Conservation (phyloP, 2,888 invertebrate genomes). For the Macrosoma leucophasiata region DNA sequence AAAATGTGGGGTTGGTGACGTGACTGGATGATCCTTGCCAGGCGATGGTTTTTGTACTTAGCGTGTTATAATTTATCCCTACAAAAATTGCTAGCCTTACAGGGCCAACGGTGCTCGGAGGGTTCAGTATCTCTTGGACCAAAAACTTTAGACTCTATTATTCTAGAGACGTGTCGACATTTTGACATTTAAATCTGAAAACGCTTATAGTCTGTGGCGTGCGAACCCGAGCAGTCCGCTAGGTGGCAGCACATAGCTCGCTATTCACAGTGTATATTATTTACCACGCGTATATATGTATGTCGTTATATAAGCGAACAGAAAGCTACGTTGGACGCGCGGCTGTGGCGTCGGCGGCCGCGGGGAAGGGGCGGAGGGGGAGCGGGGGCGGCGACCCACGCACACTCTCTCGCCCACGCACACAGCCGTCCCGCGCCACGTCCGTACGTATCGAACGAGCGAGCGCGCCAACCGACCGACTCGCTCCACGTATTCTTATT, state of each 20-base stretch:
- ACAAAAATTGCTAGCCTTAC: too few relatives aligned
- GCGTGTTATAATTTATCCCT: too few relatives aligned
- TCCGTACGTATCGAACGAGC: constrained; percentile 66
- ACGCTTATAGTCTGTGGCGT: constrained; percentile 46
- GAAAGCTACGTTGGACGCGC: constrained; percentile 64
- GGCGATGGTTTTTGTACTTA: too few relatives aligned
- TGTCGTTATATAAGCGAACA: constrained; percentile 74
- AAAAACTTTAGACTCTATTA: too few relatives aligned
- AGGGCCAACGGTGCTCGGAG: too few relatives aligned
- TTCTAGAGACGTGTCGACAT: too few relatives aligned
- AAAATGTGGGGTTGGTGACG: too few relatives aligned
- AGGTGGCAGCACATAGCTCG: constrained; percentile 72
- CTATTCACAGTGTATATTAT: constrained; percentile 71
- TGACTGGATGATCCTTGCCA: too few relatives aligned
- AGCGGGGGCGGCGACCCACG: constrained; percentile 28
- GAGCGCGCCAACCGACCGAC: constrained; percentile 68
- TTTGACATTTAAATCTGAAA: constrained; percentile 53
- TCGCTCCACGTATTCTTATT: constrained; percentile 79
- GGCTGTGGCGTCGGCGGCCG: constrained; percentile 26
- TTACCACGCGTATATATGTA: constrained; percentile 64
- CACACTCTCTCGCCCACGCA: constrained; percentile 41
- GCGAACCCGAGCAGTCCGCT: constrained; percentile 51
- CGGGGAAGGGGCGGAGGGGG: constrained; percentile 31
- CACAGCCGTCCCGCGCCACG: constrained; percentile 40
- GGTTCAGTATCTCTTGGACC: too few relatives aligned